These are phyloP conservation scores for Mythimna impura DNA, from an alignment of 2,888 invertebrate genomes.

Conservation along the genomic window DNA sequence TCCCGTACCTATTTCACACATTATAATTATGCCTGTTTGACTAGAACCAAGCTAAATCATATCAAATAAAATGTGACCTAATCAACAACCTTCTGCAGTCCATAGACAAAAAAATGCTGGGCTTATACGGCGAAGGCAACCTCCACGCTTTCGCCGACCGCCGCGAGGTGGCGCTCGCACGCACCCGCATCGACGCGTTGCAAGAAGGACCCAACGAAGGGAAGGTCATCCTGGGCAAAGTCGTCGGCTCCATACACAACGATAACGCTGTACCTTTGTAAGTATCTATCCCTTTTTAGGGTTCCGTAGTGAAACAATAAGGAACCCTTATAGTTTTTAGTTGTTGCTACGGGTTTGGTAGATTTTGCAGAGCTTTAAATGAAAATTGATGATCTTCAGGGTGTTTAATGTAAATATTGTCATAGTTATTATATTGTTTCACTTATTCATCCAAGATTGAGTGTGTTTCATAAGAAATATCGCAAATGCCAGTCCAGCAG, in stretches of 20 bases:
- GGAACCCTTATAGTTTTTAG: not conserved
- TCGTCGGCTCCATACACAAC: constrained; percentile 94
- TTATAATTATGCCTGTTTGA: too few species aligned
- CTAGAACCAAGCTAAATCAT: too few species aligned
- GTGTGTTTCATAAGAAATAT: not conserved
- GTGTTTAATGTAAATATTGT: constrained; percentile 12
- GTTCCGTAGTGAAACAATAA: not conserved
- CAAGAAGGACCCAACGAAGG: constrained; percentile 91
- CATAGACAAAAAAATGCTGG: constrained; percentile 92
- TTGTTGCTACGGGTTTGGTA: not conserved
- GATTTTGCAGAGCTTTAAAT: not conserved
- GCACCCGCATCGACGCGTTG: constrained; percentile 87
- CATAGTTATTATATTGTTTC: not conserved
- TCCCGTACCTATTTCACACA: too few species aligned
- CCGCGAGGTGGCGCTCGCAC: constrained; percentile 76
- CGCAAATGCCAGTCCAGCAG: not conserved
- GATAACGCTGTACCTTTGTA: constrained; percentile 95
- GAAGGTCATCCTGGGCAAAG: constrained; percentile 94
- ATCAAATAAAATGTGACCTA: not conserved
- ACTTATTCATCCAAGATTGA: not conserved
- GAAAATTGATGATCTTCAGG: constrained; percentile 7
- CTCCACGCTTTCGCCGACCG: constrained; percentile 72
- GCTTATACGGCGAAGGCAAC: constrained; percentile 90
- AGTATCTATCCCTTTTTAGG: constrained; percentile 78
- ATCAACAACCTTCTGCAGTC: constrained; percentile 80